Percentiles rank a stretch among this genome's conserved stretches.
Conservation (phyloP, 2,888 invertebrate species). For the Pantelozetes paolii region DNA sequence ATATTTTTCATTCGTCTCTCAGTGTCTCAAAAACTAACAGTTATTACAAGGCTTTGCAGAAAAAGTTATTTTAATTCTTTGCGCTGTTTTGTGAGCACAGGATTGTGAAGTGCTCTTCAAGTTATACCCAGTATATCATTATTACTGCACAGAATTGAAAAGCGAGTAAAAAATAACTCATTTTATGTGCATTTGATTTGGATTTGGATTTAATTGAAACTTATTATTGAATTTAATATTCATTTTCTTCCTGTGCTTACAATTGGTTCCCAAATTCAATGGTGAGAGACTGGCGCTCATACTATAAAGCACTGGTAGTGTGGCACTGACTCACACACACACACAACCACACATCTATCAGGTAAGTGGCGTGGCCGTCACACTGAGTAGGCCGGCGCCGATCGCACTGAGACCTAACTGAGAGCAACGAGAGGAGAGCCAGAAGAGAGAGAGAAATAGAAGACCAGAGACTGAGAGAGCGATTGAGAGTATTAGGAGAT, state of each 20-base stretch:
- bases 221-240: constrained; percentile 6
- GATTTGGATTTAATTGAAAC: background rate
- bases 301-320: background rate
- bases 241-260: background rate
- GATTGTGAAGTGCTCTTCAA: too few species aligned
- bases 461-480: too few species aligned
- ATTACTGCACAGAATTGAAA: too few species aligned
- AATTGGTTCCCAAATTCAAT: constrained; percentile 18
- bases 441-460: too few species aligned
- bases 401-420: constrained; percentile 9
- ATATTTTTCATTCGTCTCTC: background rate
- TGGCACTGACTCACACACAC: background rate
- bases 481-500: constrained; percentile 10
- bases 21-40: constrained; percentile 3
- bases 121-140: too few species aligned
- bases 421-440: background rate
- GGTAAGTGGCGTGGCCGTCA: constrained; percentile 8
- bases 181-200: background rate
- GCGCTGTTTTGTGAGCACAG: background rate
- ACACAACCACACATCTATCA: constrained; percentile 6
- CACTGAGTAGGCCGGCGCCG: constrained; percentile 30
- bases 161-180: too few species aligned
- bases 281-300: constrained; percentile 4
- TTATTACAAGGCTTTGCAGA: background rate
- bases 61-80: background rate